phyloP scores from a whole-genome alignment of 2,797 vertebrate species.

The Betta splendens region DNA sequence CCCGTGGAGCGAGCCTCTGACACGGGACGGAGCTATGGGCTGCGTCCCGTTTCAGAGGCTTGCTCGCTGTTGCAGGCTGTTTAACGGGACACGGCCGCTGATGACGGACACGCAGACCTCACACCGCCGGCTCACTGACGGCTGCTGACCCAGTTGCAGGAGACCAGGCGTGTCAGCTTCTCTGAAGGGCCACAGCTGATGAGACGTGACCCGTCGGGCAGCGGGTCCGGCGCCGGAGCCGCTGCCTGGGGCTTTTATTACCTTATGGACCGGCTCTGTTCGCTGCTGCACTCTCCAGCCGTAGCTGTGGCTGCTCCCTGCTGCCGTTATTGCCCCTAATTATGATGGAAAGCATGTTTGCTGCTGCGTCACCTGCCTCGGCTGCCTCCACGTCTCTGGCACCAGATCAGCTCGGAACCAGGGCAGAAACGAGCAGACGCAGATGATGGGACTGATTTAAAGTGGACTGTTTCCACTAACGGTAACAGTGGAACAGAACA shows the following conservation, averaged over 20 bases:
- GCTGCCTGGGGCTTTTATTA: constrained; percentile 26
- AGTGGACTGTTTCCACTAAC: too few species aligned
- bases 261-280: constrained; percentile 22
- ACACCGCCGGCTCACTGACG: too few species aligned
- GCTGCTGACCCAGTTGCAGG: constrained; percentile 62
- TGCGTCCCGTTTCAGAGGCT: too few species aligned
- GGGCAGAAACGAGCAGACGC: too few species aligned
- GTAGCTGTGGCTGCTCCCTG: constrained; percentile 8
- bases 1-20: too few species aligned
- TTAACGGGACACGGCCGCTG: too few species aligned
- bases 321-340: constrained; percentile 13
- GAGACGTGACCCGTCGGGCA: constrained; percentile 38
- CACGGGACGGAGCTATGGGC: constrained; percentile 34
- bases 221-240: constrained; percentile 33
- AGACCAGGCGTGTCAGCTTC: constrained; percentile 61
- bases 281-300: constrained; percentile 10
- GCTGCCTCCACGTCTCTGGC: constrained; percentile 18
- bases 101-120: constrained; percentile 18
- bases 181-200: constrained; percentile 28
- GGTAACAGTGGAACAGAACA: too few species aligned
- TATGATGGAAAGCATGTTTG: constrained; percentile 43
- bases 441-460: too few species aligned
- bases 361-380: constrained; percentile 31
- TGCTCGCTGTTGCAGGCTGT: too few species aligned
- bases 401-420: constrained; percentile 6